Percentiles rank a stretch among this genome's conserved stretches.
Conservation (phyloP, 2,888 invertebrate species). For the Emesis russula region DNA sequence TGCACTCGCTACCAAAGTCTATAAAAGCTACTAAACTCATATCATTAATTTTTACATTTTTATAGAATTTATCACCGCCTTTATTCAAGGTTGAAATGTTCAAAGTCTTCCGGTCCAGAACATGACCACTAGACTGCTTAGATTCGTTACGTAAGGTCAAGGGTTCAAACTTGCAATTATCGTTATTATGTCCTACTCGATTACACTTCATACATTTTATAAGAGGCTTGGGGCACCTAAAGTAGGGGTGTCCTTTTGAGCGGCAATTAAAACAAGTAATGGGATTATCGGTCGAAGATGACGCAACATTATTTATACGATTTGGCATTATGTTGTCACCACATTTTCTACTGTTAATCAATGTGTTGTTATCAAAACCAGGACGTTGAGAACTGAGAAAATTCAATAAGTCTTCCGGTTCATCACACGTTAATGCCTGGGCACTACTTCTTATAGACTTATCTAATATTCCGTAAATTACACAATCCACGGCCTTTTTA, state of each 20-base stretch:
- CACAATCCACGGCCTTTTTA: conserved; percentile 81
- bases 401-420: conserved; percentile 70
- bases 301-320: background rate
- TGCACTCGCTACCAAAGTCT: too few species aligned
- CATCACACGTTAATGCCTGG: conserved; percentile 65
- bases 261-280: conserved; percentile 22
- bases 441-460: conserved; percentile 65
- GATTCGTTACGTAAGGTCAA: background rate
- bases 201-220: background rate
- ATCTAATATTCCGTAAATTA: conserved; percentile 76
- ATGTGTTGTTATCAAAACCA: too few species aligned
- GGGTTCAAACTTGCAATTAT: conserved; percentile 1
- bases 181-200: conserved; percentile 1
- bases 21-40: too few species aligned
- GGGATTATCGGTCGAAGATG: background rate
- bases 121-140: too few species aligned
- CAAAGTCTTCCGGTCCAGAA: too few species aligned
- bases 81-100: too few species aligned
- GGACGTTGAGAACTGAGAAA: conserved; percentile 55
- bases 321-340: background rate
- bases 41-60: too few species aligned
- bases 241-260: conserved; percentile 17
- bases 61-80: too few species aligned
- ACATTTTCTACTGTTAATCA: background rate
- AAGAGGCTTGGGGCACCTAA: conserved; percentile 17